phyloP scores from a whole-genome alignment of 2,888 invertebrate species.

The Himalopsyche japonica region DNA sequence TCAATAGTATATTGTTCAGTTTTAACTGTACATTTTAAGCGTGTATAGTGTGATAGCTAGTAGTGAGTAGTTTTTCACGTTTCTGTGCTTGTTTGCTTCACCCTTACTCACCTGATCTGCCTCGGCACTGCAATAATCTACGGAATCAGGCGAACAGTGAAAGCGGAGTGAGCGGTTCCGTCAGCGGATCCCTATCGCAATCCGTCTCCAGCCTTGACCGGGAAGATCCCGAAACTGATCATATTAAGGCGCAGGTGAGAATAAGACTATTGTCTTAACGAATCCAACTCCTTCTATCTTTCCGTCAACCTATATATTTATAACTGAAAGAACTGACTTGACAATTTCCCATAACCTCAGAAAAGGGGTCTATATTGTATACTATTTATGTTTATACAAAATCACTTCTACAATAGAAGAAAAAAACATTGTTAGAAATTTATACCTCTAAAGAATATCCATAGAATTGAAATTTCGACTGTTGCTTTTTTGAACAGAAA shows the following conservation, averaged over 20 bases:
- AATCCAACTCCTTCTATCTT: background rate
- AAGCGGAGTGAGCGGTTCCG: constrained; percentile 63
- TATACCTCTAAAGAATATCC: too few species aligned
- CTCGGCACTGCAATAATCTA: background rate
- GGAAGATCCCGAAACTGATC: constrained; percentile 68
- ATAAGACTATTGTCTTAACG: background rate
- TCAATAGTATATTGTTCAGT: background rate
- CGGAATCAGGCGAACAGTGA: constrained; percentile 52
- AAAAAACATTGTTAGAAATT: too few species aligned
- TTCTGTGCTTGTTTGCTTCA: constrained; percentile 1
- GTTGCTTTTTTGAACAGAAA: too few species aligned
- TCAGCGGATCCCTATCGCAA: constrained; percentile 70
- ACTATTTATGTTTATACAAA: too few species aligned
- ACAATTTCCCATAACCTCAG: too few species aligned
- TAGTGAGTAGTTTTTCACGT: background rate
- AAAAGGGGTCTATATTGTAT: too few species aligned
- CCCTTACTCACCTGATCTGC: background rate
- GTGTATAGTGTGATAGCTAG: background rate
- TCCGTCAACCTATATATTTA: too few species aligned
- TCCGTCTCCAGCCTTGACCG: constrained; percentile 87
- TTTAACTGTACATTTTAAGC: background rate
- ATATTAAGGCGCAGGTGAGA: constrained; percentile 59
- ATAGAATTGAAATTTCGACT: too few species aligned
- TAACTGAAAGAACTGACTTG: too few species aligned
- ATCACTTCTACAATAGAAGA: too few species aligned